These are phyloP conservation scores for Parapsyche elsis DNA, from an alignment of 1,140 invertebrate genomes.

Conservation along the genomic window DNA sequence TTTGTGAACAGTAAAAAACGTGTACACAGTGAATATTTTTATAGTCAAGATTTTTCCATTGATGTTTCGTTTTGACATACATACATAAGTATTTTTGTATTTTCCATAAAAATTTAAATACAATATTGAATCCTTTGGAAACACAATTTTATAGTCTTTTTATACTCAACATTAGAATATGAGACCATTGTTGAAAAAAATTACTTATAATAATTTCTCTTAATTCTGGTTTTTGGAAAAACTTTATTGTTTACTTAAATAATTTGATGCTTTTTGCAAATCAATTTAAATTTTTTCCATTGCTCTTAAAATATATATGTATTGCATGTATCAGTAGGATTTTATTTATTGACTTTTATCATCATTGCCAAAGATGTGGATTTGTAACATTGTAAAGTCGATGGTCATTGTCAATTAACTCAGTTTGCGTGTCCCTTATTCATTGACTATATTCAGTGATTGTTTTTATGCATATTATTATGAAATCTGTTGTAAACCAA, in stretches of 20 bases:
- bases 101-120: not conserved
- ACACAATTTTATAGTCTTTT: no score
- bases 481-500: constrained; percentile 32
- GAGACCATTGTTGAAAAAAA: no score
- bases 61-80: constrained; percentile 35
- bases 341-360: not conserved
- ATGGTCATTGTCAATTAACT: constrained; percentile 18
- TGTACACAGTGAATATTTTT: not conserved
- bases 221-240: no score
- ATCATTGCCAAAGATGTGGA: constrained; percentile 10
- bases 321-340: not conserved
- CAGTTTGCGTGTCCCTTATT: not conserved
- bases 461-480: constrained; percentile 25
- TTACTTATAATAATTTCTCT: no score
- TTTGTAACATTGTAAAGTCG: not conserved
- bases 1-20: not conserved
- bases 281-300: no score
- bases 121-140: not conserved
- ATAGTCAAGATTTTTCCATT: not conserved
- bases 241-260: no score
- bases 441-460: constrained; percentile 2
- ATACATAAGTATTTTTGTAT: constrained; percentile 54
- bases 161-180: no score
- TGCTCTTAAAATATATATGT: not conserved
- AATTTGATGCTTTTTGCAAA: no score